phyloP scores from a whole-genome alignment of 2,888 invertebrate species.

The Notodonta ziczac region DNA sequence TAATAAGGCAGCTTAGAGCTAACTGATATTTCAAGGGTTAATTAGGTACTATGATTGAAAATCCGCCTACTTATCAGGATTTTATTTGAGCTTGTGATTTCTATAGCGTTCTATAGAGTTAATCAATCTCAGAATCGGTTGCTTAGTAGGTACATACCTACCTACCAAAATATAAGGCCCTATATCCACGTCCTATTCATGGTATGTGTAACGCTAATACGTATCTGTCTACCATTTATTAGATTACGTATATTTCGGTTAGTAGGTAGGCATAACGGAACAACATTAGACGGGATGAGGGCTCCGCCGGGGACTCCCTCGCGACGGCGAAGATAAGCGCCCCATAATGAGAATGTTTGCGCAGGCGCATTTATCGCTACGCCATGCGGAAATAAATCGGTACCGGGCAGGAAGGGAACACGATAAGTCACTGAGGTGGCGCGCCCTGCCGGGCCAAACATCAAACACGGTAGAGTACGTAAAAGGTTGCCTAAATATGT shows the following conservation, averaged over 20 bases:
- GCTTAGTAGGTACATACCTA: too few species aligned
- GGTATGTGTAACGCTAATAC: too few species aligned
- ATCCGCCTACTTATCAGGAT: too few species aligned
- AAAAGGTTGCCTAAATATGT: background rate
- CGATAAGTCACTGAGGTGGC: conserved; percentile 63
- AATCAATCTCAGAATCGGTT: too few species aligned
- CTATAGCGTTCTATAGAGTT: too few species aligned
- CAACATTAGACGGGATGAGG: conserved; percentile 29
- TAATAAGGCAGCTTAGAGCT: too few species aligned
- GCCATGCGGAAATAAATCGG: conserved; percentile 78
- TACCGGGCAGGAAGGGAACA: conserved; percentile 76
- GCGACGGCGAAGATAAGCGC: conserved; percentile 63
- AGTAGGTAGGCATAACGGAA: background rate
- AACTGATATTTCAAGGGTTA: too few species aligned
- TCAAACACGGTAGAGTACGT: background rate
- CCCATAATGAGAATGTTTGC: conserved; percentile 72
- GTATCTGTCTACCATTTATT: background rate
- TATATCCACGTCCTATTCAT: too few species aligned
- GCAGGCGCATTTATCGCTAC: conserved; percentile 68
- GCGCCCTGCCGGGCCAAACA: conserved; percentile 5
- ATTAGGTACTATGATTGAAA: too few species aligned
- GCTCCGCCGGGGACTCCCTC: conserved; percentile 61
- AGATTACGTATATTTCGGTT: background rate
- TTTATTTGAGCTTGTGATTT: too few species aligned
- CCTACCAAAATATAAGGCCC: too few species aligned